Evolutionary conservation across 1,140 invertebrate genomes (phyloP).

Genomic region (Heliconius himera): DNA sequence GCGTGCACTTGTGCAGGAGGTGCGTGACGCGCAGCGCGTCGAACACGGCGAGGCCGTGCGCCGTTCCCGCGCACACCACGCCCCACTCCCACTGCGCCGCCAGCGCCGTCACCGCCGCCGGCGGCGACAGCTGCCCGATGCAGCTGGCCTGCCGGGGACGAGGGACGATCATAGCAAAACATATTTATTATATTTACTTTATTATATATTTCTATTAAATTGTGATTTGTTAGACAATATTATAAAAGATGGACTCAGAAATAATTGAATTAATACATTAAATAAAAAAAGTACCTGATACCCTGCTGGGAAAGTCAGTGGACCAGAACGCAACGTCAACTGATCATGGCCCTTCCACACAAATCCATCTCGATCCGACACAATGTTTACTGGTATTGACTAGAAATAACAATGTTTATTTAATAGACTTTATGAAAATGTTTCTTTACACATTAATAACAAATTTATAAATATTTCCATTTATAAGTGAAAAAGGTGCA

Average conservation of each 20-base stretch:
- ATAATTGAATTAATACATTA: background rate
- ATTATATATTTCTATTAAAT: too few species aligned
- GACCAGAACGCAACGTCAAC: slow-evolving; percentile 83
- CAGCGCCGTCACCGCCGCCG: slow-evolving; percentile 95
- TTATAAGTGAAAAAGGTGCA: too few species aligned
- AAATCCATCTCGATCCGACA: slow-evolving; percentile 95
- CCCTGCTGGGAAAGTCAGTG: slow-evolving; percentile 69
- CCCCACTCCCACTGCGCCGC: slow-evolving; percentile 95
- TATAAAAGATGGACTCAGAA: background rate
- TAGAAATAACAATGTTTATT: slow-evolving; percentile 43
- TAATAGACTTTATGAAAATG: background rate
- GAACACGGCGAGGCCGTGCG: slow-evolving; percentile 95
- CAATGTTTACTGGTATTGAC: slow-evolving; percentile 91
- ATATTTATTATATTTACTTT: too few species aligned
- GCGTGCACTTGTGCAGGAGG: slow-evolving; percentile 93
- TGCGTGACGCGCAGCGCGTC: slow-evolving; percentile 91
- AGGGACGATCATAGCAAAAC: too few species aligned
- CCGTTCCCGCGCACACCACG: slow-evolving; percentile 94
- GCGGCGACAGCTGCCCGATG: slow-evolving; percentile 94
- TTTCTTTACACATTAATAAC: slow-evolving; percentile 49
- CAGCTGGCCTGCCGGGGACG: slow-evolving; percentile 84
- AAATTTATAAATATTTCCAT: too few species aligned
- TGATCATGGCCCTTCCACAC: slow-evolving; percentile 99
- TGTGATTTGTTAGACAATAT: too few species aligned
- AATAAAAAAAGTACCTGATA: slow-evolving; percentile 63